These are phyloP conservation scores for Drosophila quinaria DNA, from an alignment of 2,888 invertebrate species.

Conservation along the genomic window DNA sequence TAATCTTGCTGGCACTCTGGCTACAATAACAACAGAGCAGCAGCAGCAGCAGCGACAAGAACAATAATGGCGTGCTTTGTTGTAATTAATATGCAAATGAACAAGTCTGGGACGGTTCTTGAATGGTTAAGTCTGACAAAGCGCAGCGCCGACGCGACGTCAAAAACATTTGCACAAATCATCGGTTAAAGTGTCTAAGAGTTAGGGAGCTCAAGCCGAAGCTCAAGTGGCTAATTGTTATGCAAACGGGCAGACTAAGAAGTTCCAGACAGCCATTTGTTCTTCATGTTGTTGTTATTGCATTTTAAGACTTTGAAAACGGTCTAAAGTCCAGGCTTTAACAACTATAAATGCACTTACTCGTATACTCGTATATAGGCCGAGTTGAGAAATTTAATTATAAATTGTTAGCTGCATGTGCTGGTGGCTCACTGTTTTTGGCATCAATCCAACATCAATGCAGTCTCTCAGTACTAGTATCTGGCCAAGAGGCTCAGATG, in stretches of 20 bases:
- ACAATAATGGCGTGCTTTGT: slow-evolving; percentile 55
- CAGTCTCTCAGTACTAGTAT: slow-evolving; percentile 17
- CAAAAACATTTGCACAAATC: slow-evolving; percentile 75
- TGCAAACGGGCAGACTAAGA: slow-evolving; percentile 61
- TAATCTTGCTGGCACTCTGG: slow-evolving; percentile 67
- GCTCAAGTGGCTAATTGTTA: slow-evolving; percentile 62
- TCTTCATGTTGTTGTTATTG: slow-evolving; percentile 39
- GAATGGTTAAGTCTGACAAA: slow-evolving; percentile 48
- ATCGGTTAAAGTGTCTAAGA: slow-evolving; percentile 58
- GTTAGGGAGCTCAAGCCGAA: slow-evolving; percentile 26
- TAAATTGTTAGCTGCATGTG: slow-evolving; percentile 57
- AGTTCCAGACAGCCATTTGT: slow-evolving; percentile 33
- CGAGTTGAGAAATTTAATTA: slow-evolving; percentile 47
- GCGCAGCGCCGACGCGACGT: slow-evolving; percentile 68
- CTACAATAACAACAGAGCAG: slow-evolving; percentile 18
- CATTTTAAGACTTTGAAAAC: slow-evolving; percentile 33
- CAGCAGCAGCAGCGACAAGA: slow-evolving; percentile 31
- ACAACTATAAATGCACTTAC: slow-evolving; percentile 2
- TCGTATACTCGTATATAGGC: slow-evolving; percentile 4
- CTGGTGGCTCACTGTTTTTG: slow-evolving; percentile 46
- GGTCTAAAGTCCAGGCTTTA: slow-evolving; percentile 44
- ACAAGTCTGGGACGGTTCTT: slow-evolving; percentile 35
- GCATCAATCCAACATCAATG: slow-evolving; percentile 72
- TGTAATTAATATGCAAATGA: slow-evolving; percentile 78
- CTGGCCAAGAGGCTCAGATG: slow-evolving; percentile 34